Evolutionary conservation across 2,113 vertebrate species (phyloP).

Genomic region (Notarius lentiginosus): DNA sequence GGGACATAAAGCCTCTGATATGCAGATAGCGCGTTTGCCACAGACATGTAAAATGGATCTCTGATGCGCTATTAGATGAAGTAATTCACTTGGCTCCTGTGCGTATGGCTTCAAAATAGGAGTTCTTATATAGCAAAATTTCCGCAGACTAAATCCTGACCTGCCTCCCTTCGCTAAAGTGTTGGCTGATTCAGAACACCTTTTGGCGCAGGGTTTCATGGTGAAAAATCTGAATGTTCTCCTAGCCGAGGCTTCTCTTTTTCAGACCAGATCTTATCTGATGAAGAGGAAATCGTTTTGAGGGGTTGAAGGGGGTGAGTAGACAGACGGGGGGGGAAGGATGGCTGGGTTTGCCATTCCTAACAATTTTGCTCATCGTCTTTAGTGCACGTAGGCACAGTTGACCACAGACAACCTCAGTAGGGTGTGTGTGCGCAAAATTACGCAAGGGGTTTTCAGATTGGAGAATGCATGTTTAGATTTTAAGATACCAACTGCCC

Average conservation of each 20-base stretch:
- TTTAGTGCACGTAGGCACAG: slow-evolving; percentile 59
- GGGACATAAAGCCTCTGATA: slow-evolving; percentile 1
- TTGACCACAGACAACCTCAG: slow-evolving; percentile 31
- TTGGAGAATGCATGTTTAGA: not conserved
- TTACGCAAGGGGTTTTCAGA: not conserved
- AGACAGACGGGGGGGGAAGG: slow-evolving; percentile 20
- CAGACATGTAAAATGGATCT: slow-evolving; percentile 6
- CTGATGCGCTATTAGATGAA: slow-evolving; percentile 29
- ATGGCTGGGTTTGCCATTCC: slow-evolving; percentile 58
- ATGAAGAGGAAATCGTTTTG: slow-evolving; percentile 56
- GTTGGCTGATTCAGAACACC: slow-evolving; percentile 12
- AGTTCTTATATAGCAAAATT: slow-evolving; percentile 14
- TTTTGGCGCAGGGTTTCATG: slow-evolving; percentile 41
- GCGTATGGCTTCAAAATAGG: not conserved
- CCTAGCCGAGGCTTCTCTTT: slow-evolving; percentile 12
- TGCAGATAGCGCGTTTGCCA: slow-evolving; percentile 4
- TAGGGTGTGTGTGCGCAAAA: not conserved
- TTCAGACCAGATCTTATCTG: slow-evolving; percentile 50
- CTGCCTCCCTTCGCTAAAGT: not conserved
- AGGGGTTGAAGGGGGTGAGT: slow-evolving; percentile 40
- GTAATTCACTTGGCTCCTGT: slow-evolving; percentile 19
- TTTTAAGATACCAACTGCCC: not conserved
- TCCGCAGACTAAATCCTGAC: slow-evolving; percentile 25
- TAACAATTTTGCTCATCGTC: slow-evolving; percentile 49
- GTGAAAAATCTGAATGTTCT: not conserved